Conservation (phyloP, 2,888 invertebrate species). For the Leptopilina syphax region DNA sequence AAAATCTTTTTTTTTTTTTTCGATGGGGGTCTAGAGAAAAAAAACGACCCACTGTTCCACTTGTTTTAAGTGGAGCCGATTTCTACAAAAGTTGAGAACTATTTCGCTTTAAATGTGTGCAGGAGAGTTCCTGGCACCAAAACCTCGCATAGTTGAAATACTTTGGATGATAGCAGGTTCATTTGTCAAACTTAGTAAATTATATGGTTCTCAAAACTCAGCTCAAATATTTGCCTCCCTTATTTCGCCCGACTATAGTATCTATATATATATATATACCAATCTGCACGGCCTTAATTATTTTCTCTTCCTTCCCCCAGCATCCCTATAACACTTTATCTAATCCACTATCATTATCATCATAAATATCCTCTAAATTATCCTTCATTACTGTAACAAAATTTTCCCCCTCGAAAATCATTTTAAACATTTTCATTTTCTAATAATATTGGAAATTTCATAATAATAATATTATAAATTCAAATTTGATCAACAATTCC, state of each 20-base stretch:
- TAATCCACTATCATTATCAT: neutral
- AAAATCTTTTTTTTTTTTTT: neutral
- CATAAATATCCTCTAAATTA: neutral
- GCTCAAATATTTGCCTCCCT: constrained; percentile 22
- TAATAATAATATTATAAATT: too few species aligned
- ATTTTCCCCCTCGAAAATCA: too few species aligned
- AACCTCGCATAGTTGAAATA: constrained; percentile 35
- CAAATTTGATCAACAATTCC: too few species aligned
- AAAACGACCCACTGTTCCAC: constrained; percentile 21
- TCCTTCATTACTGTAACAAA: neutral
- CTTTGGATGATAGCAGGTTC: constrained; percentile 33
- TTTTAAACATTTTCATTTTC: too few species aligned
- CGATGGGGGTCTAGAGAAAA: neutral
- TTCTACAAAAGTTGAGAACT: constrained; percentile 33
- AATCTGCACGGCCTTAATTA: constrained; percentile 16
- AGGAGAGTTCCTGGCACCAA: constrained; percentile 28
- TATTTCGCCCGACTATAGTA: neutral
- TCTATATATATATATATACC: neutral
- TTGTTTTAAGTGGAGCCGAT: constrained; percentile 32
- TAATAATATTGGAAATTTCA: too few species aligned
- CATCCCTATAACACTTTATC: neutral
- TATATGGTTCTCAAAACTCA: constrained; percentile 31
- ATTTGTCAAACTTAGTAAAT: constrained; percentile 40
- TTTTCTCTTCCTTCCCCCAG: neutral
- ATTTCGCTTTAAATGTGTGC: constrained; percentile 23